These are phyloP conservation scores for Babylonia areolata DNA, from an alignment of 1,140 invertebrate species.

Conservation along the genomic window DNA sequence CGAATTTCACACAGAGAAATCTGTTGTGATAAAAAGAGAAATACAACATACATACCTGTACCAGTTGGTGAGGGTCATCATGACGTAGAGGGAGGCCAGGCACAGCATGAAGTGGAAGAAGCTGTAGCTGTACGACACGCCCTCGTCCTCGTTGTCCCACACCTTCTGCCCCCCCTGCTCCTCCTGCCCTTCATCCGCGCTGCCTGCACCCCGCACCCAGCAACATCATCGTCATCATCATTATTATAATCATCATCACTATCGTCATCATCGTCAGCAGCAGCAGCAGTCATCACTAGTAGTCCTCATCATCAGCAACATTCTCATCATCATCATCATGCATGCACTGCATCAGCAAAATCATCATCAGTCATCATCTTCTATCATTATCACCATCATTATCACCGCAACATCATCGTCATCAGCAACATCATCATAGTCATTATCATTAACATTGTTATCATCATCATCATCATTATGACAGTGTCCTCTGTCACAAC, in stretches of 20 bases:
- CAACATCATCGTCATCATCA: background rate
- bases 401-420: background rate
- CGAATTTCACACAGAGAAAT: no score
- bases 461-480: background rate
- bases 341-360: background rate
- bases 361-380: background rate
- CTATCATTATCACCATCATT: background rate
- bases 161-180: slow-evolving; percentile 81
- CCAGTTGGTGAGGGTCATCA: slow-evolving; percentile 99
- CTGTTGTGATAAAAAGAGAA: no score
- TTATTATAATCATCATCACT: background rate
- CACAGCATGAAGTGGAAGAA: slow-evolving; percentile 99
- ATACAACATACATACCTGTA: slow-evolving; percentile 89
- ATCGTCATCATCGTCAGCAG: background rate
- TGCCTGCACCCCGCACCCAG: background rate
- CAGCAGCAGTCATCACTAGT: background rate
- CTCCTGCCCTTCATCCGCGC: slow-evolving; percentile 49
- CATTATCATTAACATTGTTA: background rate
- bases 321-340: background rate
- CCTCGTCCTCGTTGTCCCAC: slow-evolving; percentile 96
- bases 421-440: background rate
- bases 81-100: slow-evolving; percentile 97
- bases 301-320: background rate
- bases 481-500: no score
- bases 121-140: slow-evolving; percentile 96